These are phyloP conservation scores for Stomatorhinus walkeri DNA, from an alignment of 2,797 vertebrate species.

Conservation along the genomic window DNA sequence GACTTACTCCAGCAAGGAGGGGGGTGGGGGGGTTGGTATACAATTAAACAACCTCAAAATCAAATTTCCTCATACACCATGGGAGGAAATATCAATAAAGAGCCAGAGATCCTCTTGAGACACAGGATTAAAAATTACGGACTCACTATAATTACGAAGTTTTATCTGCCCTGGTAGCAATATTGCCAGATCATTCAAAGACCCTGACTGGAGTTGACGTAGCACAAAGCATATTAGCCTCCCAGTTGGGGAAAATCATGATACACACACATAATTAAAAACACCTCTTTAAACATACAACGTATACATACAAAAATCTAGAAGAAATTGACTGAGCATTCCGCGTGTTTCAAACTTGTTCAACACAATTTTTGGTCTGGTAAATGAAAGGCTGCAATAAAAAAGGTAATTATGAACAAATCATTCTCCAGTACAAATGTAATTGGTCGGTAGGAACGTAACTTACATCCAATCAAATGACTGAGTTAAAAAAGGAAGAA, in stretches of 20 bases:
- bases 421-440: neutral
- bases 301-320: neutral
- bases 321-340: neutral
- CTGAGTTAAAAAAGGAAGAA: neutral
- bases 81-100: constrained; percentile 18
- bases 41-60: constrained; percentile 5
- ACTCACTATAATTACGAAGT: constrained; percentile 1
- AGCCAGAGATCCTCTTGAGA: constrained; percentile 9
- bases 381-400: neutral
- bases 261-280: neutral
- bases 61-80: neutral
- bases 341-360: neutral
- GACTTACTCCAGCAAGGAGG: neutral
- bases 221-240: neutral
- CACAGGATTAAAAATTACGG: constrained; percentile 19
- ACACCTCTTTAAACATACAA: neutral
- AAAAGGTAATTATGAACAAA: neutral
- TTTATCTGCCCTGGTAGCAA: neutral
- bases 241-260: neutral
- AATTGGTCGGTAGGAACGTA: neutral
- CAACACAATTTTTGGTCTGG: neutral
- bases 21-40: neutral
- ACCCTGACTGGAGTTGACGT: neutral
- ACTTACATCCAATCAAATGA: neutral
- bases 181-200: neutral